Evolutionary conservation across 1,140 invertebrate genomes (phyloP), one percentile per base, ranked within the genome.

Genomic region (Drosophila pruinosa): DNA sequence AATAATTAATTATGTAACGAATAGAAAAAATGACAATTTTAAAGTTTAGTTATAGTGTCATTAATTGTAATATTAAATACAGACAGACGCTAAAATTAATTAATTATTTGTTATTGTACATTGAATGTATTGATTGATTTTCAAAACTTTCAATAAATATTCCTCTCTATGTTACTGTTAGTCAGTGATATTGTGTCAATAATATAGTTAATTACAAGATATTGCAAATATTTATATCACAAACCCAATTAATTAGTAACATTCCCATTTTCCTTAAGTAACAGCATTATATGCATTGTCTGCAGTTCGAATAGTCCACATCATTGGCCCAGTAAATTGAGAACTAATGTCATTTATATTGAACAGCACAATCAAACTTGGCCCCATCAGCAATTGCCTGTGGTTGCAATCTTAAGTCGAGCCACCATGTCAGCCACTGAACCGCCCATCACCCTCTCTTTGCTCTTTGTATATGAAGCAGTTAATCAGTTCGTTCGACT

Each of bases 311-410:
- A 21, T 43, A 8, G 17, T 10, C 56, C 56, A 45, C 41, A 45
- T 47, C 41, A 34, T 22, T 86, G 73, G 69, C 77, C 72, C 72
- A 77, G 77, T 86, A 81, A 88, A 85, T 85, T 81, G 80, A 70
- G 61, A 85, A 43, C 57, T 59, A 62, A 77, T 67, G 53, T 73
- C 56, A 61, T 72, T 86, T 53, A 64, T 65, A 65, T 75, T 65
- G 70, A 50, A 26, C 47, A 28, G 79, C 14, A 38, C 81, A 81
- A 77, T 88, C 69, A 58, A 86, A 86, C 72, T 81, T 74, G 68
- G 73, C 48, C 59, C 59, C 64, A n/a, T n/a, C 41, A 28, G 43
- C 62, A 57, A 36, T 65, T 48, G 81, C 59, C 75, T 73, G 77
- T 52, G 82, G 77, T 63, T 64, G 58, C 47, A 31, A 41, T 71